Evolutionary conservation across 2,797 vertebrate species (phyloP).

Genomic region (Lycodopsis pacificus): DNA sequence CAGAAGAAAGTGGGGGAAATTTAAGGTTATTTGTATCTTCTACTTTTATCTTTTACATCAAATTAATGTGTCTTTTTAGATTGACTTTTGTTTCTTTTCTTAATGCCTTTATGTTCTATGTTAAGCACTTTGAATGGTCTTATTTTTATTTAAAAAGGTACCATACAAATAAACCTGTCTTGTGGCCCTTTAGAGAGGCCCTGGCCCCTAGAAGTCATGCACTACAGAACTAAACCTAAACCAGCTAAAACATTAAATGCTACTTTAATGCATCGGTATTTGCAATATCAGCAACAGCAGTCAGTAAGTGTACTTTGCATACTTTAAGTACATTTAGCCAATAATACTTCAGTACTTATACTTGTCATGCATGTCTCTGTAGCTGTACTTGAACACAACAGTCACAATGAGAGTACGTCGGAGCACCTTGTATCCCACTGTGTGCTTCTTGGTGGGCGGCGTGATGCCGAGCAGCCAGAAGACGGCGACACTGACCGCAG

Average conservation of each 20-base stretch:
- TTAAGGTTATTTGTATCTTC: not conserved
- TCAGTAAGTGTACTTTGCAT: not conserved
- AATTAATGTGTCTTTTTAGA: not conserved
- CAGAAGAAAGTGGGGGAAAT: slow-evolving; percentile 47
- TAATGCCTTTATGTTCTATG: not conserved
- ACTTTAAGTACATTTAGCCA: not conserved
- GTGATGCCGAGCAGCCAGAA: slow-evolving; percentile 89
- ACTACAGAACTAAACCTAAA: not conserved
- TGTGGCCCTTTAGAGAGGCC: not conserved
- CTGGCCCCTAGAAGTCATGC: not conserved
- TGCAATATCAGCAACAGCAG: too few relatives aligned
- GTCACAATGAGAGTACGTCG: not conserved
- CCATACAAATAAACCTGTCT: not conserved
- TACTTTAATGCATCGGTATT: not conserved
- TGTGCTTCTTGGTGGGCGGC: slow-evolving; percentile 88
- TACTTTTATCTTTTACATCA: not conserved
- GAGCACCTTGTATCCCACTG: slow-evolving; percentile 89
- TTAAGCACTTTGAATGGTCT: not conserved
- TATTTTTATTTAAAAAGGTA: not conserved
- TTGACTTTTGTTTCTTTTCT: not conserved
- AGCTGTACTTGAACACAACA: not conserved
- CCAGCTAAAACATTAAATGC: not conserved
- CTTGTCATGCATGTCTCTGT: not conserved
- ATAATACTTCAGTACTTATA: too few relatives aligned
- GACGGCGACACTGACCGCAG: slow-evolving; percentile 83